These are phyloP conservation scores for Orius laevigatus DNA, from an alignment of 1,140 invertebrate genomes.

Conservation along the genomic window DNA sequence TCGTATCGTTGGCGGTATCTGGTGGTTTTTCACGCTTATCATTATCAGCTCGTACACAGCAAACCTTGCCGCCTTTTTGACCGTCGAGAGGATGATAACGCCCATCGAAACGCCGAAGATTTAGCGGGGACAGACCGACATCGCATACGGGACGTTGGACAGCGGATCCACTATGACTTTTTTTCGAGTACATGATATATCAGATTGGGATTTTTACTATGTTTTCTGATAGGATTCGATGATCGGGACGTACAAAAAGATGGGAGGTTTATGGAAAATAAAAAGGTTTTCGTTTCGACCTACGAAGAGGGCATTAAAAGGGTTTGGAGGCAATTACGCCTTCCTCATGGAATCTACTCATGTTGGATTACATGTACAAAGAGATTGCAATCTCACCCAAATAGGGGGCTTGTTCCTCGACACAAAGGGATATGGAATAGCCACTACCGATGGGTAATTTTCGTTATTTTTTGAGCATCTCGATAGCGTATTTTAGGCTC, in stretches of 20 bases:
- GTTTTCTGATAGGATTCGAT: conserved; percentile 45
- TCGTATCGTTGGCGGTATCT: conserved; percentile 57
- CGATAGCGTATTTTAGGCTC: conserved; percentile 38
- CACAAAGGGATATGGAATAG: conserved; percentile 60
- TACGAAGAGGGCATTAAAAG: conserved; percentile 65
- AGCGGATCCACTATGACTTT: conserved; percentile 69
- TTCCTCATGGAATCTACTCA: conserved; percentile 91
- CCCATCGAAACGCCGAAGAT: conserved; percentile 73
- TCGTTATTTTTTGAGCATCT: background rate
- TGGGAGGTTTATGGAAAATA: conserved; percentile 71
- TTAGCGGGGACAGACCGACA: conserved; percentile 64
- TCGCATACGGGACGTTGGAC: conserved; percentile 61
- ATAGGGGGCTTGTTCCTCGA: conserved; percentile 83
- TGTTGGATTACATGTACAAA: conserved; percentile 76
- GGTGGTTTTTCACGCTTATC: conserved; percentile 83
- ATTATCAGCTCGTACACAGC: conserved; percentile 81
- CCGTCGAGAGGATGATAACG: conserved; percentile 69
- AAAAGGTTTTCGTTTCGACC: conserved; percentile 52
- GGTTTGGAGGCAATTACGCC: conserved; percentile 63
- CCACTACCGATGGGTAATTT: conserved; percentile 28
- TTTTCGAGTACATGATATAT: conserved; percentile 42
- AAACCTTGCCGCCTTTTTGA: conserved; percentile 74
- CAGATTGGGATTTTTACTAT: conserved; percentile 10
- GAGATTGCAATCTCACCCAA: conserved; percentile 86
- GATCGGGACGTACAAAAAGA: conserved; percentile 70